Conservation (phyloP, 2,113 vertebrate species). For the Phalacrocorax brasilianus region DNA sequence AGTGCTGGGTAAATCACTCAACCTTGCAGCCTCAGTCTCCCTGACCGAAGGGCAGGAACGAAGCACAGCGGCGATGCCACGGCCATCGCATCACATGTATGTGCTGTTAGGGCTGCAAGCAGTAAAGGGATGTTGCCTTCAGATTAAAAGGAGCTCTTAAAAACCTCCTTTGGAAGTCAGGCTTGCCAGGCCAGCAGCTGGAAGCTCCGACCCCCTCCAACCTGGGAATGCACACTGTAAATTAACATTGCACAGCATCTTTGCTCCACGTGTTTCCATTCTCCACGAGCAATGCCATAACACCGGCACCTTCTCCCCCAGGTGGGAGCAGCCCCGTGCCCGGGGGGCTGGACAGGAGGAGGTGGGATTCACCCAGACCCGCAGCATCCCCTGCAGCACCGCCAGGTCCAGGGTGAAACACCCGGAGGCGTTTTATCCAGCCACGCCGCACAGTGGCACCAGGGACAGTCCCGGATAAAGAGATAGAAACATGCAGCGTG, state of each 20-base stretch:
- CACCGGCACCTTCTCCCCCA: rapidly evolving
- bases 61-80: not conserved
- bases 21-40: not conserved
- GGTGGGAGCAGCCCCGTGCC: not conserved
- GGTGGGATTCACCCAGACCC: not conserved
- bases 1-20: rapidly evolving
- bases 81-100: rapidly evolving
- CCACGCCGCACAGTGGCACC: rapidly evolving
- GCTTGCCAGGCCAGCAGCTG: not conserved
- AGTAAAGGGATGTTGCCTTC: rapidly evolving
- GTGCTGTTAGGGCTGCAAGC: rapidly evolving
- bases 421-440: not conserved
- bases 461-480: not conserved
- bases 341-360: not conserved
- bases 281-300: rapidly evolving
- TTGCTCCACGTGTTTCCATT: not conserved
- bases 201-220: not conserved
- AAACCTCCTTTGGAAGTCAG: not conserved
- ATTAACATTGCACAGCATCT: rapidly evolving
- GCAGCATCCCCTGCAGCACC: not conserved
- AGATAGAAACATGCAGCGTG: rapidly evolving
- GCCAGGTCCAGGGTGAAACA: rapidly evolving
- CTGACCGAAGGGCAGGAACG: rapidly evolving
- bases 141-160: not conserved
- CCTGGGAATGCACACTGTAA: rapidly evolving